Percentiles rank a stretch among this genome's conserved stretches.
Evolutionary conservation across 2,888 invertebrate genomes (phyloP).

Genomic region (Schrankia costaestrigalis): DNA sequence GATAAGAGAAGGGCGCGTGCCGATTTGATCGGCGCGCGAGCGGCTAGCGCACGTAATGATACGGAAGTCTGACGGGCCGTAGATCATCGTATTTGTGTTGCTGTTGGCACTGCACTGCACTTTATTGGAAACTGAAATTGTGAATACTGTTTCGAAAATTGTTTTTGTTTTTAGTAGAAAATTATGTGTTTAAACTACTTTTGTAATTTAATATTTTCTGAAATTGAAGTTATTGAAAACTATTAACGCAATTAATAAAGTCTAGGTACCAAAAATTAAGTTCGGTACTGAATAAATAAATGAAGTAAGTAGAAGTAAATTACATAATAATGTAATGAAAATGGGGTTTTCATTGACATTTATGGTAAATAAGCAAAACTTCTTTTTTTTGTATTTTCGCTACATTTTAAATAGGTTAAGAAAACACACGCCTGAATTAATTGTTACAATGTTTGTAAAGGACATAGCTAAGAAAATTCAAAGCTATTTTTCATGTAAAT

Average conservation of each 20-base stretch:
- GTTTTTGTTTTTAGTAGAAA: neutral
- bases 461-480: neutral
- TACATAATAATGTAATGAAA: no score
- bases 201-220: no score
- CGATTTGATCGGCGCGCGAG: slow-evolving; percentile 35
- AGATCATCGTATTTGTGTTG: slow-evolving; percentile 42
- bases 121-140: neutral
- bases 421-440: no score
- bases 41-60: slow-evolving; percentile 54
- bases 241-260: no score
- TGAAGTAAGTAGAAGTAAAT: no score
- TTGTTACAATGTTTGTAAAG: neutral
- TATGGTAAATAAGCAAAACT: no score
- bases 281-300: no score
- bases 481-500: neutral
- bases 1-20: slow-evolving; percentile 34
- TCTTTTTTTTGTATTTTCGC: no score
- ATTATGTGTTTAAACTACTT: neutral
- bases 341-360: no score
- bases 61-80: slow-evolving; percentile 54
- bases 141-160: neutral
- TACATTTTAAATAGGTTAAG: no score
- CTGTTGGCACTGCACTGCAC: slow-evolving; percentile 1
- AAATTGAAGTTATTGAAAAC: no score
- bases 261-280: no score